Conservation (phyloP, 53 echinoderm and acorn worm genomes). For the Echinometra lucunter region DNA sequence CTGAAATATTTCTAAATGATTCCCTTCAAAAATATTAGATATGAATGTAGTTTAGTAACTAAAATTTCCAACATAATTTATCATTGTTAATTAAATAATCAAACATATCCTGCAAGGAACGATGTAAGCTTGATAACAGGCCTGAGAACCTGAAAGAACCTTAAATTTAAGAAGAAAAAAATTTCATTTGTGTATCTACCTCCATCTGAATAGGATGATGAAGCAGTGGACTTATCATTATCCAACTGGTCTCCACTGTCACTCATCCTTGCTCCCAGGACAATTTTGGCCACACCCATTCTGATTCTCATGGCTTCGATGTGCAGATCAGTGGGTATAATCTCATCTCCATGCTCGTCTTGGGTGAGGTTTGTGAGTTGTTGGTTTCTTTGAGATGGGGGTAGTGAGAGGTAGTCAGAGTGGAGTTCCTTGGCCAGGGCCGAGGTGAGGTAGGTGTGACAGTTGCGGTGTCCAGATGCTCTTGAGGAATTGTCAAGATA, state of each 20-base stretch:
- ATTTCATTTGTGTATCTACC: conserved; percentile 10
- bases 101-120: background rate
- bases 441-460: conserved; percentile 78
- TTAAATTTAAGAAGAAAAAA: background rate
- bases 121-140: background rate
- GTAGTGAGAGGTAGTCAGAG: conserved; percentile 70
- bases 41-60: too few species aligned
- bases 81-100: background rate
- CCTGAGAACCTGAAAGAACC: background rate
- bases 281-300: conserved; percentile 86
- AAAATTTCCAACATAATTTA: background rate
- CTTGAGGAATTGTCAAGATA: background rate
- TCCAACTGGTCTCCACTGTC: conserved; percentile 59
- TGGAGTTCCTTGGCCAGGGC: conserved; percentile 78
- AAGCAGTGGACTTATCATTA: conserved; percentile 22
- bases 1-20: too few species aligned
- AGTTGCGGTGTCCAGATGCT: conserved; percentile 60
- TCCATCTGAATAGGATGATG: conserved; percentile 28
- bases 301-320: conserved; percentile 87
- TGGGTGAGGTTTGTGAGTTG: background rate
- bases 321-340: conserved; percentile 81
- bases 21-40: too few species aligned
- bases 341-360: conserved; percentile 63
- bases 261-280: conserved; percentile 81
- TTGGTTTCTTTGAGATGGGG: conserved; percentile 52